These are phyloP conservation scores for Eristalinus aeneus DNA, from an alignment of 2,888 invertebrate genomes.

Conservation along the genomic window DNA sequence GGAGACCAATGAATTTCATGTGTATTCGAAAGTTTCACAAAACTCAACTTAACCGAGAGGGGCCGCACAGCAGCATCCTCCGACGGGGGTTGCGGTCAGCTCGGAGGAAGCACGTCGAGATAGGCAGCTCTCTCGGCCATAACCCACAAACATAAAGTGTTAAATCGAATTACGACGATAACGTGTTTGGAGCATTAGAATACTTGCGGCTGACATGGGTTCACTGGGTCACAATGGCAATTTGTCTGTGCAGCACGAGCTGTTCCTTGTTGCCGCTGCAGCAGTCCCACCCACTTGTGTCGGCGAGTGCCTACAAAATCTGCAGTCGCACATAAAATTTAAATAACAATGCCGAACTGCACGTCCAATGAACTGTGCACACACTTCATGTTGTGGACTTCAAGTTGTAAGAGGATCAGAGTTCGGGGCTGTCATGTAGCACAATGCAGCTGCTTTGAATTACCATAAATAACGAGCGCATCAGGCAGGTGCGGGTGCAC, in stretches of 20 bases:
- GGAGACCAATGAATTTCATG: slow-evolving; percentile 29
- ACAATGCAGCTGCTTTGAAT: slow-evolving; percentile 51
- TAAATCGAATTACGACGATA: slow-evolving; percentile 61
- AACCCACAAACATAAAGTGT: slow-evolving; percentile 56
- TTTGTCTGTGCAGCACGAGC: not conserved
- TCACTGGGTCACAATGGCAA: slow-evolving; percentile 35
- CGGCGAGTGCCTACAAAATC: slow-evolving; percentile 14
- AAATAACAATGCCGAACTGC: slow-evolving; percentile 42
- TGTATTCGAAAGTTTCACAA: slow-evolving; percentile 49
- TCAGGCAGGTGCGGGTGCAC: not conserved
- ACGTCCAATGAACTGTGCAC: slow-evolving; percentile 41
- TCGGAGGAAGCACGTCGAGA: slow-evolving; percentile 10
- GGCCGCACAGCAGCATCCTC: not conserved
- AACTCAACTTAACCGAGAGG: slow-evolving; percentile 1
- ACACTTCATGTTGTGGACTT: not conserved
- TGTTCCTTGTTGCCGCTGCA: not conserved
- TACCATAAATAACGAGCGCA: slow-evolving; percentile 55
- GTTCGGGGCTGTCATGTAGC: slow-evolving; percentile 36
- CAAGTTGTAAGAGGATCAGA: slow-evolving; percentile 51
- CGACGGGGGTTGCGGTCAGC: not conserved
- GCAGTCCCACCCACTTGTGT: not conserved
- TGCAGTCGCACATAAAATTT: slow-evolving; percentile 49
- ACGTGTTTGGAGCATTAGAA: slow-evolving; percentile 56
- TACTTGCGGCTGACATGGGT: slow-evolving; percentile 23
- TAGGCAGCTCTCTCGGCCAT: slow-evolving; percentile 45